These are phyloP conservation scores for Aphidius colemani DNA, from an alignment of 2,888 invertebrate genomes.

Conservation along the genomic window DNA sequence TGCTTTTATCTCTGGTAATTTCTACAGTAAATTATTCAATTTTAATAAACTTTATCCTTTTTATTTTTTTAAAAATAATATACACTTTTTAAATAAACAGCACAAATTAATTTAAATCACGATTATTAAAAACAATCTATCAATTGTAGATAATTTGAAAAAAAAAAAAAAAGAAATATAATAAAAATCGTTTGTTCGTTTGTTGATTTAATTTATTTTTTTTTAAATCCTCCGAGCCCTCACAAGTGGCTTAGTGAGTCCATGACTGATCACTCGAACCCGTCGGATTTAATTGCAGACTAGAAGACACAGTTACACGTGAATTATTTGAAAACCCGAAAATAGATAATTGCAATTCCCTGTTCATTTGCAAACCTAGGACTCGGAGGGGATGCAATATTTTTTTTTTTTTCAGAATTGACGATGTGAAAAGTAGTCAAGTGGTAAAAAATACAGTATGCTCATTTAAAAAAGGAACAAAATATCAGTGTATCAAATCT, in stretches of 20 bases:
- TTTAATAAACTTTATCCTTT: slow-evolving; percentile 56
- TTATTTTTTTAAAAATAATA: slow-evolving; percentile 53
- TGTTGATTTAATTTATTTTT: neutral
- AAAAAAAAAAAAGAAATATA: neutral
- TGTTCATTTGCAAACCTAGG: slow-evolving; percentile 23
- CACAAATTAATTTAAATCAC: no score
- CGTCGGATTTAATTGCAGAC: slow-evolving; percentile 28
- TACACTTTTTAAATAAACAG: neutral
- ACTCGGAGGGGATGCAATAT: slow-evolving; percentile 5
- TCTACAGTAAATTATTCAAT: no score
- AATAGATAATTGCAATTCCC: slow-evolving; percentile 57
- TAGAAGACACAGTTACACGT: slow-evolving; percentile 23
- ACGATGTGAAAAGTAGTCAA: slow-evolving; percentile 2
- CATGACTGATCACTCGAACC: slow-evolving; percentile 36
- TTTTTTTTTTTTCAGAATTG: slow-evolving; percentile 15
- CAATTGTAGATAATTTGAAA: neutral
- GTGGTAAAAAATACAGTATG: neutral
- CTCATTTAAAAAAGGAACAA: neutral
- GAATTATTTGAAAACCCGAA: slow-evolving; percentile 41
- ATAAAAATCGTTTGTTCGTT: neutral
- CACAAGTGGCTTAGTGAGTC: slow-evolving; percentile 33
- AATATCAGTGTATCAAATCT: neutral
- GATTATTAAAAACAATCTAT: no score
- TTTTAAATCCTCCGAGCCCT: slow-evolving; percentile 29
- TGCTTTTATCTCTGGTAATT: slow-evolving; percentile 68